phyloP scores from a whole-genome alignment of 2,113 vertebrate species.

The Felis chaus region DNA sequence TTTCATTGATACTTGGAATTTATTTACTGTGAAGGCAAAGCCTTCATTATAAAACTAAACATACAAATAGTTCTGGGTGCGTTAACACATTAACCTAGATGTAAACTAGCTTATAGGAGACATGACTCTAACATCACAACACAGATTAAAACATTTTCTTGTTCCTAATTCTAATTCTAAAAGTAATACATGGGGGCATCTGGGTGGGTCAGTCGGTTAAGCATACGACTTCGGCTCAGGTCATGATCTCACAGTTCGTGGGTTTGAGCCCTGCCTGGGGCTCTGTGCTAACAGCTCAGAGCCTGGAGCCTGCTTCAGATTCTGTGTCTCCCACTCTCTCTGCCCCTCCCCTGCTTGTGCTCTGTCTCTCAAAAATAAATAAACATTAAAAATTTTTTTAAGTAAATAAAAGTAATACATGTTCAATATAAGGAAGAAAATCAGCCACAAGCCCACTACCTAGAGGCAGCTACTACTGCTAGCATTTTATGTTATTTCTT shows the following conservation, averaged over 20 bases:
- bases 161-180: conserved; percentile 32
- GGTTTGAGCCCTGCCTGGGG: too few species aligned
- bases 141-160: neutral
- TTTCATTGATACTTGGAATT: neutral
- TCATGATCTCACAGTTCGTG: too few species aligned
- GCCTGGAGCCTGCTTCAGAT: too few species aligned
- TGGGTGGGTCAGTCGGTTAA: too few species aligned
- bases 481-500: conserved; percentile 11
- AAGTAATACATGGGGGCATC: neutral
- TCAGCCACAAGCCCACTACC: neutral
- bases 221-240: too few species aligned
- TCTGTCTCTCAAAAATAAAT: too few species aligned
- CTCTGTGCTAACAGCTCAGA: too few species aligned
- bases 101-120: neutral
- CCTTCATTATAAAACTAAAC: neutral
- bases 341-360: too few species aligned
- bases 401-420: neutral
- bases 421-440: neutral
- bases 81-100: neutral
- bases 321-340: too few species aligned
- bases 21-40: neutral
- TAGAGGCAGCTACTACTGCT: neutral
- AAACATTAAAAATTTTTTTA: too few species aligned
- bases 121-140: neutral
- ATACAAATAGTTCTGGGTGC: neutral